Conservation (phyloP, 2,797 vertebrate genomes). For the Gallinago stenura region DNA sequence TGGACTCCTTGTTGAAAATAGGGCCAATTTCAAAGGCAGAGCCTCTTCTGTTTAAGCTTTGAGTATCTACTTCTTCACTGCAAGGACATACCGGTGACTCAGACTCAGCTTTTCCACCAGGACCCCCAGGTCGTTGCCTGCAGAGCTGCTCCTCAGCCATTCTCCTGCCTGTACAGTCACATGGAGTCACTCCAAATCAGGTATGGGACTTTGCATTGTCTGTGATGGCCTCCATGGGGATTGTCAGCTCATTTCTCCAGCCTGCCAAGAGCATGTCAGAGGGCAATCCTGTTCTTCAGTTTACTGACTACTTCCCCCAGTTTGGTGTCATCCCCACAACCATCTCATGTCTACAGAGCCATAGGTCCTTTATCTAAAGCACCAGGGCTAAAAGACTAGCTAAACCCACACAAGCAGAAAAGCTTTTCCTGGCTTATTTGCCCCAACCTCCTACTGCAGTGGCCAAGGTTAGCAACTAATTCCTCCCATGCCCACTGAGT, state of each 20-base stretch:
- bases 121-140: background rate
- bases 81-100: background rate
- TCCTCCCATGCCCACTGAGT: background rate
- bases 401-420: background rate
- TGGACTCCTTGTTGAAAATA: background rate
- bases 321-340: background rate
- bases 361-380: background rate
- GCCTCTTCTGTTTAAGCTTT: background rate
- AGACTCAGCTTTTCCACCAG: background rate
- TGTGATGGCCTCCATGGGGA: accelerated
- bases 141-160: background rate
- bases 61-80: background rate
- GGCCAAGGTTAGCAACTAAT: background rate
- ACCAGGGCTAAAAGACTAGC: background rate
- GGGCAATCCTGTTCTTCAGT: accelerated
- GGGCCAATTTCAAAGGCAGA: background rate
- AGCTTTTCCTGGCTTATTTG: background rate
- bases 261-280: background rate
- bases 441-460: background rate
- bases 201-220: background rate
- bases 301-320: too few relatives aligned
- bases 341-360: background rate
- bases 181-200: background rate
- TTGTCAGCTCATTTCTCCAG: background rate
- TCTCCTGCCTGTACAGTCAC: background rate